A percentile compares a stretch with the other conserved stretches of the same genome.
Conservation (phyloP, 2,113 vertebrate genomes). For the Oncorhynchus nerka region DNA sequence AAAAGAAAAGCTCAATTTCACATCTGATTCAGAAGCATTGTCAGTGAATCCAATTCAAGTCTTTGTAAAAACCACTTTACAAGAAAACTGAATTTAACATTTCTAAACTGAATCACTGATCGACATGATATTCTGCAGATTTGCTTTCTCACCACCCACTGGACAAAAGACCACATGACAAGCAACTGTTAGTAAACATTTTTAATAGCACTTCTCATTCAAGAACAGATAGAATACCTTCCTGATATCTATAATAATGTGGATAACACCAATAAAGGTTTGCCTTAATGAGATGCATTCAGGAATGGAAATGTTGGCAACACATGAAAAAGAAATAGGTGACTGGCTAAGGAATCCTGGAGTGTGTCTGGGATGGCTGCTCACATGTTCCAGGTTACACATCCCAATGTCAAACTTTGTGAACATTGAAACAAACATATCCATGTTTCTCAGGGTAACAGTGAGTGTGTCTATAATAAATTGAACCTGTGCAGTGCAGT, state of each 20-base stretch:
- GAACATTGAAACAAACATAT: neutral
- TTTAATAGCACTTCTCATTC: neutral
- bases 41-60: neutral
- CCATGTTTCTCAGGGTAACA: neutral
- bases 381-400: neutral
- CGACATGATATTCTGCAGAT: too few relatives aligned
- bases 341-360: neutral
- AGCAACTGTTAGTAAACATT: neutral
- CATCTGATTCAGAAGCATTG: neutral
- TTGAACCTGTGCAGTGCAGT: neutral
- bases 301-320: neutral
- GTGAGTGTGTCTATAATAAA: neutral
- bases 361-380: neutral
- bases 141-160: neutral
- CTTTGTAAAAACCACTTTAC: too few relatives aligned
- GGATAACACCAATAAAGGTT: neutral
- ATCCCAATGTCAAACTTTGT: neutral
- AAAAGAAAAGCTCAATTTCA: conserved; percentile 1
- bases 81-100: too few relatives aligned
- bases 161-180: neutral
- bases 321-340: neutral
- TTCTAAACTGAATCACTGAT: too few relatives aligned
- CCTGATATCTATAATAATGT: neutral
- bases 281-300: too few relatives aligned
- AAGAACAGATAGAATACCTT: neutral